A percentile compares a stretch with the other conserved stretches of the same genome.
These are phyloP conservation scores for Theretra japonica DNA, from an alignment of 2,888 invertebrate genomes.

Conservation along the genomic window DNA sequence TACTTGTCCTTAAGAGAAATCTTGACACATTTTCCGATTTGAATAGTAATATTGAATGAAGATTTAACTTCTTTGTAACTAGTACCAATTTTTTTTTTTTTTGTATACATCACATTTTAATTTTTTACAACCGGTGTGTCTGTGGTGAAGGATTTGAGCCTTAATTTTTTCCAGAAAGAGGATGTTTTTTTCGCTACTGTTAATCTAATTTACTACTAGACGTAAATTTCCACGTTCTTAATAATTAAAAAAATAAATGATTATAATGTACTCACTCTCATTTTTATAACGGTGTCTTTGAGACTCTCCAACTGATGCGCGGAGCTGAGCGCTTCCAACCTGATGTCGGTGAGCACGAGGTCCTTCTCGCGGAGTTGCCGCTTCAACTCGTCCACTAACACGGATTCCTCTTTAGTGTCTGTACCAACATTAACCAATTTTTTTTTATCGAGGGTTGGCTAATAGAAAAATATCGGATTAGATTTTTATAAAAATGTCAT, in stretches of 20 bases:
- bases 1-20: neutral
- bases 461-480: neutral
- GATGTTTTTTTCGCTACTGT: too few species aligned
- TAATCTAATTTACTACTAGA: too few species aligned
- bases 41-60: too few species aligned
- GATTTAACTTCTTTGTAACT: too few species aligned
- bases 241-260: neutral
- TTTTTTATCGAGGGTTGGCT: neutral
- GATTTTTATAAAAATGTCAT: too few species aligned
- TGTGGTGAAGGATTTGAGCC: too few species aligned
- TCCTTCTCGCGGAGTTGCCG: constrained; percentile 98
- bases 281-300: constrained; percentile 98
- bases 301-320: constrained; percentile 98
- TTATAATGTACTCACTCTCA: constrained; percentile 89
- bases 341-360: constrained; percentile 97
- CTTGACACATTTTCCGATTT: neutral
- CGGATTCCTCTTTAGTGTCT: constrained; percentile 80
- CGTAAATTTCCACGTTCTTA: too few species aligned
- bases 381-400: constrained; percentile 91
- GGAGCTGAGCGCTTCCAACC: constrained; percentile 97
- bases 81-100: too few species aligned
- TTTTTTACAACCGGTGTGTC: too few species aligned
- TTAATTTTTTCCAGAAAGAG: too few species aligned
- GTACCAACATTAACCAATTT: constrained; percentile 47
- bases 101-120: too few species aligned